Evolutionary conservation across 2,888 invertebrate species (phyloP), one percentile per base, ranked within the genome.

Genomic region (Eupithecia inturbata): DNA sequence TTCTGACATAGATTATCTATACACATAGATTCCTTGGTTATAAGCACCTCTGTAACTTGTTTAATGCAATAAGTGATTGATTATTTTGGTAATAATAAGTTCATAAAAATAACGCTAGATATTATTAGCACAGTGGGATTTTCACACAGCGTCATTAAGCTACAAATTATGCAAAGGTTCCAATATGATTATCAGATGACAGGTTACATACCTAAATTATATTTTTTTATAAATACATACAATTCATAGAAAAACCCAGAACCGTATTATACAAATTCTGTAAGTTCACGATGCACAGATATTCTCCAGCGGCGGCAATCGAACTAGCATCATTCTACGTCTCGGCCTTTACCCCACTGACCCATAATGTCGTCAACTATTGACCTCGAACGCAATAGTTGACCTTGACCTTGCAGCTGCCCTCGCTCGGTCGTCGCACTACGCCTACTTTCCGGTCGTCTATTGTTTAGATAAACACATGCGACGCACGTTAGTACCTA

Each of bases 381-480:
- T 69, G 60, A 45, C 70, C 62, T 45, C 10, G 62, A 19, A 19
- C 19, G 31, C 22, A 33, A 62, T 62, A 63, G n/a, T 70, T 74
- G 72, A 69, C 74, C 68, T 68, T 73, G 76, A 60, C 67, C 70
- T 73, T 75, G 72, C 36, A 36, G 63, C n/a, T 75, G 75, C 39
- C 74, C 75, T 72, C 49, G 72, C 19, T 14, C 63, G 79, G 76
- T 77, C 79, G 57, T 75, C 53, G 67, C 74, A 10, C 72, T 49
- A 72, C 74, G 67, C 79, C 80, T 76, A 79, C 80, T 79, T 78
- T 75, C 77, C 77, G 74, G 75, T 31, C 73, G 70, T 75, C 80
- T 80, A 78, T 80, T 79, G 76, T 79, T 76, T 76, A 78, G 76
- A 76, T 78, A 79, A 36, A 69, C 67, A 26, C 60, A 53, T 72